Evolutionary conservation across 2,113 vertebrate species (phyloP), one percentile per base, ranked within the genome.

Genomic region (Oncorhynchus mykiss): DNA sequence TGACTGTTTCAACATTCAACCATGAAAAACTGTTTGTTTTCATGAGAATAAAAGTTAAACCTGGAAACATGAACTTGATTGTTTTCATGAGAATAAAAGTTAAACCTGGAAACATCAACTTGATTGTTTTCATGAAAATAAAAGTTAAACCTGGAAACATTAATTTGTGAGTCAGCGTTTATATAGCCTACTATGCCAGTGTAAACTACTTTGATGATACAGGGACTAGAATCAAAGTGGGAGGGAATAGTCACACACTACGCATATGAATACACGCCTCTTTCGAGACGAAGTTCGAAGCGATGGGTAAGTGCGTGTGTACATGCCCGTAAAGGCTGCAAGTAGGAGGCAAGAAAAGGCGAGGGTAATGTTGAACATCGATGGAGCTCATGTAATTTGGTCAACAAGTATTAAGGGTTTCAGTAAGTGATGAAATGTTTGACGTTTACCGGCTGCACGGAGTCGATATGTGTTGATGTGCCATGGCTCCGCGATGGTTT

Each of bases 381-480:
- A 78, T 73, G 82, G 67, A 65, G 45, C 39, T 45, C 39, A 9
- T 71, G 83, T 64, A 11, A 76, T 39, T 7, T 0, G 76, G 82
- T 57, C 54, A 20, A 57, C 54, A 57, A 20, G 77, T 29, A 62
- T 27, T 79, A 68, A 27, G 60, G 73, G 74, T 24, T n/a, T 65
- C 27, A 75, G 73, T 80, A 76, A 70, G 67, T 27, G 54, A 14
- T 27, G 71, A 67, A 27, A 87, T 86, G 86, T 77, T 73, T 59
- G 51, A 72, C 76, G 62, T 79, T 70, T 54, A 6, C 64, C 18
- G 81, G 66, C 80, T 0, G 27, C 59, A 59, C 11, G 70, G 75
- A 77, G 85, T 82, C 79, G 76, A 48, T 77, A 71, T 62, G 60
- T 60, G 74, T 65, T 75, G 72, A 85, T 85, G 89, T 85, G 91